Percentiles rank a stretch among this genome's conserved stretches.
phyloP scores from a whole-genome alignment of 2,113 vertebrate species.

The Coreoperca whiteheadi region DNA sequence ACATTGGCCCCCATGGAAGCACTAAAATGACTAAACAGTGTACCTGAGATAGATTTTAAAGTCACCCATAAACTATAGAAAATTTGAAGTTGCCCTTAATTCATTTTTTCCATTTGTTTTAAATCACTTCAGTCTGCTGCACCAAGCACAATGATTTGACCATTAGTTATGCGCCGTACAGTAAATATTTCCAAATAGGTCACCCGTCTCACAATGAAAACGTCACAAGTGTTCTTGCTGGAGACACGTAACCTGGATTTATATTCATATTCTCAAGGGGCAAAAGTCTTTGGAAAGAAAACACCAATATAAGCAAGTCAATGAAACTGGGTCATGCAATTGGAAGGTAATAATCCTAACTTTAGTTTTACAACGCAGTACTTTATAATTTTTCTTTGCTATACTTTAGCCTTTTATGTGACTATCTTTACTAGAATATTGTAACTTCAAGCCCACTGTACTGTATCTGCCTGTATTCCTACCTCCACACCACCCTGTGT shows the following conservation, averaged over 20 bases:
- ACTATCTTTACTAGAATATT: neutral
- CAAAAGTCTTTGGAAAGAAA: slow-evolving; percentile 10
- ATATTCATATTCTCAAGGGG: slow-evolving; percentile 10
- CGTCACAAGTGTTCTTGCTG: slow-evolving; percentile 16
- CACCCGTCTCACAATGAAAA: slow-evolving; percentile 33
- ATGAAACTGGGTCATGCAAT: slow-evolving; percentile 24
- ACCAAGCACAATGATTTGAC: slow-evolving; percentile 7
- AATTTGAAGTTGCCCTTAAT: slow-evolving; percentile 25
- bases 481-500: neutral
- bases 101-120: neutral
- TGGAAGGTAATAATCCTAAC: neutral
- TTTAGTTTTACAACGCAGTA: neutral
- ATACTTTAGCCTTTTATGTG: neutral
- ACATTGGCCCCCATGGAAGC: slow-evolving; percentile 43
- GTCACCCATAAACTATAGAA: slow-evolving; percentile 12
- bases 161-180: slow-evolving; percentile 9
- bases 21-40: slow-evolving; percentile 28
- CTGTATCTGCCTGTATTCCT: neutral
- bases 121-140: slow-evolving; percentile 34
- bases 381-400: neutral
- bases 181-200: slow-evolving; percentile 38
- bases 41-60: slow-evolving; percentile 11
- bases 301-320: slow-evolving; percentile 5
- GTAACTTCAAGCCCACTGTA: neutral
- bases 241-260: slow-evolving; percentile 20